Percentiles rank a stretch among this genome's conserved stretches.
Conservation (phyloP, 2,888 invertebrate genomes). For the Tanytarsus gracilentus region DNA sequence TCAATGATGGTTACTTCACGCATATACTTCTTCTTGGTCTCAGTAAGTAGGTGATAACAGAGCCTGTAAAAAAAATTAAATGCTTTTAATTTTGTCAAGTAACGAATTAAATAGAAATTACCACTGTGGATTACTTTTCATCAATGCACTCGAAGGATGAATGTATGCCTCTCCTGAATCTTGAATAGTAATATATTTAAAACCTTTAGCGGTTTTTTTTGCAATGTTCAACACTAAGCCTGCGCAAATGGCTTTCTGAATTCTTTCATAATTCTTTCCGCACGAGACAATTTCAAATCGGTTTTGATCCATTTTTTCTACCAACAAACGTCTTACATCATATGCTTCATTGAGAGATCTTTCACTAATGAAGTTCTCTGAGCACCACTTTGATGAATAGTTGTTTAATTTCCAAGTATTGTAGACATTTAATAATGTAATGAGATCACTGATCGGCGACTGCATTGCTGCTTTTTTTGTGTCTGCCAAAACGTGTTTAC, state of each 20-base stretch:
- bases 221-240: conserved; percentile 98
- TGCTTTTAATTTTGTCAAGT: neutral
- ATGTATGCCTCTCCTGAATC: conserved; percentile 98
- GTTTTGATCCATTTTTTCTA: conserved; percentile 96
- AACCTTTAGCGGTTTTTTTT: conserved; percentile 89
- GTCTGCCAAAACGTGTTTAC: conserved; percentile 93
- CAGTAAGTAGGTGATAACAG: conserved; percentile 48
- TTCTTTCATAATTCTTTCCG: conserved; percentile 86
- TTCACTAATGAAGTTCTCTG: conserved; percentile 98
- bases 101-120: conserved; percentile 39
- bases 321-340: conserved; percentile 93
- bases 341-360: conserved; percentile 92
- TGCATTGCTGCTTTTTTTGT: conserved; percentile 99
- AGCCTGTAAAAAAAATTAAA: conserved; percentile 11
- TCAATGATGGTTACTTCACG: conserved; percentile 94
- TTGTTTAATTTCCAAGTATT: conserved; percentile 99
- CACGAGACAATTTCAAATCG: conserved; percentile 94
- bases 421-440: conserved; percentile 92
- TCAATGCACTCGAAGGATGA: conserved; percentile 95
- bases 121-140: conserved; percentile 99
- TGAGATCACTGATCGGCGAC: conserved; percentile 96
- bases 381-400: conserved; percentile 98
- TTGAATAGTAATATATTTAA: conserved; percentile 80
- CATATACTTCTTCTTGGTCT: conserved; percentile 99
- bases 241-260: conserved; percentile 96